These are phyloP conservation scores for Xyliphius kryptos DNA, from an alignment of 2,113 vertebrate species.

Conservation along the genomic window DNA sequence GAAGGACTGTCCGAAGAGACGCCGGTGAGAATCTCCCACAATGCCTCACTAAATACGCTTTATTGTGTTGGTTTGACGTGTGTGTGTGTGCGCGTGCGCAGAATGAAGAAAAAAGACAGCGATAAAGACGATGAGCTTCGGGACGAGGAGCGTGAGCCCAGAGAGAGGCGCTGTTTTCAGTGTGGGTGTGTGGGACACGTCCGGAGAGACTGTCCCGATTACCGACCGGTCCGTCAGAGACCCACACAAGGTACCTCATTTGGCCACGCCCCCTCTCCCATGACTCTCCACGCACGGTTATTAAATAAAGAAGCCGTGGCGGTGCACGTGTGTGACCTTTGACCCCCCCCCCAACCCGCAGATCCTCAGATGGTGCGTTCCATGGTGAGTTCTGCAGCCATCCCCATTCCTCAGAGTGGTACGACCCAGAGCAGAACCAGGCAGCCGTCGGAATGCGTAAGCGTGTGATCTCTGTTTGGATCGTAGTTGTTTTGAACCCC, in stretches of 20 bases:
- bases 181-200: constrained; percentile 93
- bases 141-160: constrained; percentile 83
- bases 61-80: too few relatives aligned
- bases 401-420: constrained; percentile 65
- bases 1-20: constrained; percentile 97
- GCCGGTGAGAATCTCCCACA: constrained; percentile 74
- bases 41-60: too few relatives aligned
- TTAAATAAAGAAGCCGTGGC: too few relatives aligned
- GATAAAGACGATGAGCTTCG: constrained; percentile 87
- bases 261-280: too few relatives aligned
- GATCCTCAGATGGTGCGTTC: constrained; percentile 79
- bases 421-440: constrained; percentile 70
- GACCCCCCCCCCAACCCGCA: constrained; percentile 40
- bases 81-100: constrained; percentile 39
- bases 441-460: constrained; percentile 91
- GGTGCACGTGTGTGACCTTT: too few relatives aligned
- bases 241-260: constrained; percentile 59
- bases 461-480: constrained; percentile 44
- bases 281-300: too few relatives aligned
- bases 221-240: constrained; percentile 85
- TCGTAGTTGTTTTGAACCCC: background rate
- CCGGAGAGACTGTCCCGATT: constrained; percentile 90
- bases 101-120: constrained; percentile 94
- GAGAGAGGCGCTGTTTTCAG: constrained; percentile 93
- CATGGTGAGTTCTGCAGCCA: constrained; percentile 79